Percentiles rank a stretch among this genome's conserved stretches.
Conservation (phyloP, 2,113 vertebrate species). For the Cyanistes caeruleus region DNA sequence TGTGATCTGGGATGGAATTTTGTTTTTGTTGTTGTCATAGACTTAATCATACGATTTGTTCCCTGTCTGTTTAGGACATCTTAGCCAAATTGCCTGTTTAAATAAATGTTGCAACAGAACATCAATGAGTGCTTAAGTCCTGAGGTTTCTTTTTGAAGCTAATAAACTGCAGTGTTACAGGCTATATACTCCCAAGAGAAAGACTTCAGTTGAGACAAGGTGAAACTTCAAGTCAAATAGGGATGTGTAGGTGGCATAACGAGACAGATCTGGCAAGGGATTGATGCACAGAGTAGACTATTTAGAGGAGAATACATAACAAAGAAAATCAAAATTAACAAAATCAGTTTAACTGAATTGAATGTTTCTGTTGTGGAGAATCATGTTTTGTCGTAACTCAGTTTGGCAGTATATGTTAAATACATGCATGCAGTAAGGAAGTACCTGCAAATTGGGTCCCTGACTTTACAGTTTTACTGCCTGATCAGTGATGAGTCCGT, state of each 20-base stretch:
- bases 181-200: background rate
- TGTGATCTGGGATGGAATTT: background rate
- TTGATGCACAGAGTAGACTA: background rate
- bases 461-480: background rate
- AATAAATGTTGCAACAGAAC: background rate
- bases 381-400: rapidly evolving
- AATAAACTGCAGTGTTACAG: background rate
- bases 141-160: constrained; percentile 19
- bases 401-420: background rate
- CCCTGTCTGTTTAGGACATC: background rate
- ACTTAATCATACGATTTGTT: constrained; percentile 17
- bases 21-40: background rate
- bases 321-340: background rate
- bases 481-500: rapidly evolving
- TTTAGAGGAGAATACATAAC: background rate
- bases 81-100: background rate
- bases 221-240: background rate
- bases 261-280: background rate
- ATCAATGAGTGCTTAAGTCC: background rate
- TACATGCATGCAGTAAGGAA: background rate
- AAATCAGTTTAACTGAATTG: background rate
- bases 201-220: background rate
- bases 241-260: background rate
- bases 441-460: background rate
- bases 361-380: background rate